Evolutionary conservation across 2,888 invertebrate species (phyloP), one percentile per base, ranked within the genome.

Genomic region (Leptopilina myrica): DNA sequence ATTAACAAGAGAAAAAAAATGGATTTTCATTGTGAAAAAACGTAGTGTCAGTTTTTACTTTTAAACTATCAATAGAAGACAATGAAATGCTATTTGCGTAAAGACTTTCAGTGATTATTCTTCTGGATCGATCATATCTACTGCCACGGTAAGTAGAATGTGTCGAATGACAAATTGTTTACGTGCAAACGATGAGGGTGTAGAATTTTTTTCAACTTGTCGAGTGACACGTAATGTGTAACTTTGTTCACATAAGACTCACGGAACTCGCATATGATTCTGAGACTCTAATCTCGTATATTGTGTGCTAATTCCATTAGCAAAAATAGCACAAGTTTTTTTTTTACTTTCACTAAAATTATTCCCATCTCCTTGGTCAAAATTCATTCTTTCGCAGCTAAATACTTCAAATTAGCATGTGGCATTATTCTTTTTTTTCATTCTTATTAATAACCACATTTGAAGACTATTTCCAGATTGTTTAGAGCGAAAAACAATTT

Each of bases 51-150:
- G 20, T 5, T 20, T 62, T 62, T 59, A 66, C 69, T 20, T 65
- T 82, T 76, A 67, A 80, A 77, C 79, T 76, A 77, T 76, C 59
- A 75, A 80, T 59, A 67, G 53, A 80, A 78, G 76, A 76, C 53
- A 76, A 56, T 73, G n/a, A 73, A 56, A 56, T 73, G 56, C 56
- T 33, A 26, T 56, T 33, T 73, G 73, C 26, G n/a, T 33, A 40
- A 73, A 73, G 33, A 66, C 66, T 9, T n/a, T 56, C 56, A 14
- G 69, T 69, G 26, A 69, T 56, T 53, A 53, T 69, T 12, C 7
- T 69, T 53, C 73, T 73, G 15, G 73, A 14, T 56, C 8, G 49
- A 53, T 40, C 26, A 8, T 69, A 14, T 49, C 46, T 49, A 7
- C 43, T 33, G 33, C 26, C 56, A 73, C n/a, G 73, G 33, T 73